Evolutionary conservation across 2,113 vertebrate genomes (phyloP).

Genomic region (Rhagologus leucostigma): DNA sequence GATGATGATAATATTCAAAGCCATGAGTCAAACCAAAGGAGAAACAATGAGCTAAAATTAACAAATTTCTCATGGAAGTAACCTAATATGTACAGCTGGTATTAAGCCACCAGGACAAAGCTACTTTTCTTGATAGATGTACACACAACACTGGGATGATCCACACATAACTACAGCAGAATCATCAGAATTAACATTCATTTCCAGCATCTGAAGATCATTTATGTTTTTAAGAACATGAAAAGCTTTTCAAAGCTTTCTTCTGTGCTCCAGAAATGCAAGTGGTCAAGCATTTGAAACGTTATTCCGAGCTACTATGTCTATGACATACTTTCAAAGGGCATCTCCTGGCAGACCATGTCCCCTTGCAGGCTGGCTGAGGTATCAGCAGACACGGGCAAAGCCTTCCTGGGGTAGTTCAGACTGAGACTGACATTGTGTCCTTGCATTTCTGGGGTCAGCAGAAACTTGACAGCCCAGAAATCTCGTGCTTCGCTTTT

Average conservation of each 20-base stretch:
- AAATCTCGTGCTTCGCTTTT: background rate
- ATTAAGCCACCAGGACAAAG: background rate
- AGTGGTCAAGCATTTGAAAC: background rate
- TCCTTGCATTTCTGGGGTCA: conserved; percentile 7
- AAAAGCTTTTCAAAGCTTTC: background rate
- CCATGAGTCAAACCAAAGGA: background rate
- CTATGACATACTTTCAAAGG: background rate
- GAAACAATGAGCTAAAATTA: background rate
- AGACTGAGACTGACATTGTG: background rate
- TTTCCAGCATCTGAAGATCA: background rate
- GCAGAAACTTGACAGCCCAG: background rate
- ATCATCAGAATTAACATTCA: background rate
- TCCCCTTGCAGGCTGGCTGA: background rate
- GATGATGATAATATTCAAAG: background rate
- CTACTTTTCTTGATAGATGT: background rate
- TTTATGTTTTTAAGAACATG: background rate
- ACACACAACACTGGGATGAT: background rate
- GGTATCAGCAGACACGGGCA: background rate
- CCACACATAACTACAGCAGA: background rate
- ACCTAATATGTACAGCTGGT: background rate
- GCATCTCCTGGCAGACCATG: background rate
- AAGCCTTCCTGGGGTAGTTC: background rate
- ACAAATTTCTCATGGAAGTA: background rate
- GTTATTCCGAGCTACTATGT: conserved; percentile 1
- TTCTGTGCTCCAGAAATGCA: background rate